Evolutionary conservation across 2,888 invertebrate species (phyloP), one percentile per base, ranked within the genome.

Genomic region (Monochamus alternatus): DNA sequence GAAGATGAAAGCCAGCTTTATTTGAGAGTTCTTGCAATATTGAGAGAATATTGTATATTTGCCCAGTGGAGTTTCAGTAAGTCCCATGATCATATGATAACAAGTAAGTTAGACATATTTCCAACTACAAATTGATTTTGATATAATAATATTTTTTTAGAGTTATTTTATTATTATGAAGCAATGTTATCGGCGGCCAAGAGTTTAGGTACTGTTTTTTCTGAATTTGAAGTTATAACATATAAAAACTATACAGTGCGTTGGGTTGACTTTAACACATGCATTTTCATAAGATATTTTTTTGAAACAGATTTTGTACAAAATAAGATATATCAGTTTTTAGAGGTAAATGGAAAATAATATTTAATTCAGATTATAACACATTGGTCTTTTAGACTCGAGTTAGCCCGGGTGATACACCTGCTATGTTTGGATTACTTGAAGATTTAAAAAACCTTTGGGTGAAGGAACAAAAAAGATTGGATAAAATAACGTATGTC

Each of bases 241-340:
- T 88, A 93, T 78, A 91, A 91, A 79, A 91, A 91, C 83, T 93
- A 93, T 84, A 91, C 92, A 82, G 89, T 94, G 64, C 92, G 92
- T 5, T 94, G 94, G 93, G 91, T 92, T 82, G 90, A 92, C 82
- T 91, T 93, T 78, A 93, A 93, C 87, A 93, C 93, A 83, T 92
- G 92, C 83, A 89, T 94, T 79, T 94, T 93, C 87, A 91, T 87
- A 79, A 84, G 87, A 78, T 87, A 86, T 78, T 86, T 88, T 79
- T 88, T 86, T 79, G 84, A 86, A 81, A 86, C 85, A 66, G 83
- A 86, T 31, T 82, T 82, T 76, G 86, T 87, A 43, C 84, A 86
- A 77, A 78, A 80, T 47, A 85, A 84, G 80, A 81, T 87, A 63
- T 79, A 81, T 67, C 79, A 84, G 65, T 86, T 85, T 78, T 81